A percentile compares a stretch with the other conserved stretches of the same genome.
These are phyloP conservation scores for Eurypyga helias DNA, from an alignment of 2,113 vertebrate genomes.

Conservation along the genomic window DNA sequence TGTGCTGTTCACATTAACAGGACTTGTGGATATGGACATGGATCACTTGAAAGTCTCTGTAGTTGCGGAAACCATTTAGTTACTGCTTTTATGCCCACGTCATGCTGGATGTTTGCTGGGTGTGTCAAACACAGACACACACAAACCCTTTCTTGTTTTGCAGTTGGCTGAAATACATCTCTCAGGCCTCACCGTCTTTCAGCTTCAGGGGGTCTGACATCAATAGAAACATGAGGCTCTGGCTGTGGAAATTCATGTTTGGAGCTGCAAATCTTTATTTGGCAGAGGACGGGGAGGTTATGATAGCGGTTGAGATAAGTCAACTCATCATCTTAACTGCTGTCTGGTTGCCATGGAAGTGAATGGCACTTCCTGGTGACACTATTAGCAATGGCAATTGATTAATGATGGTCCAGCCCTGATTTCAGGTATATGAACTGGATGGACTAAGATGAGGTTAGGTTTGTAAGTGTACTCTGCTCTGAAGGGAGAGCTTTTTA, in stretches of 20 bases:
- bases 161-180: not conserved
- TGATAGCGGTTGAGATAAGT: not conserved
- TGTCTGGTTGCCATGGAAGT: not conserved
- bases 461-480: not conserved
- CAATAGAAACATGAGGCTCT: not conserved
- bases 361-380: not conserved
- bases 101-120: not conserved
- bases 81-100: not conserved
- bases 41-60: not conserved
- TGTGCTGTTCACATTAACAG: not conserved
- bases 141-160: not conserved
- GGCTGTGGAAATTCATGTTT: not conserved
- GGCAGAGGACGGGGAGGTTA: not conserved
- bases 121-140: not conserved
- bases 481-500: not conserved
- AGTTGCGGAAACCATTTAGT: not conserved
- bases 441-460: not conserved
- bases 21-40: not conserved
- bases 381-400: not conserved
- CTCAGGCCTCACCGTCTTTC: not conserved
- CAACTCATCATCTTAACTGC: not conserved
- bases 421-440: not conserved
- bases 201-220: not conserved
- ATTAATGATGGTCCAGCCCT: not conserved
- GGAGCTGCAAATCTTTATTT: not conserved